Evolutionary conservation across 30 jellyfish, hydroid and myxozoan genomes (phyloP).

Genomic region (Catostylus mosaicus): DNA sequence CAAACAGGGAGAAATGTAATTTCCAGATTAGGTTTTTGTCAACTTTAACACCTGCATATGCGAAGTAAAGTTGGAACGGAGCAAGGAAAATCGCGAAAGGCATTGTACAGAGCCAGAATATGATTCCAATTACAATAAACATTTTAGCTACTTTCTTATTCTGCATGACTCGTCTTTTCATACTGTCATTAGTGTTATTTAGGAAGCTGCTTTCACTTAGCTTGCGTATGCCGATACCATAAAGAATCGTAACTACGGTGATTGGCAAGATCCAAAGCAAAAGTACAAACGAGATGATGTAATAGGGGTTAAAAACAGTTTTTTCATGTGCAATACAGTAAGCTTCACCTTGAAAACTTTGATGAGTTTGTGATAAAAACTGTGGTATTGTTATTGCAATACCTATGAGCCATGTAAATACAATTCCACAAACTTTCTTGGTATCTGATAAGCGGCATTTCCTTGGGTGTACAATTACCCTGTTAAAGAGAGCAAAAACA

Average conservation of each 20-base stretch:
- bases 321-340: conserved; percentile 27
- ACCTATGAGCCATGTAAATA: conserved; percentile 26
- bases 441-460: conserved; percentile 13
- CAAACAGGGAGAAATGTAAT: too few relatives aligned
- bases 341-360: not conserved
- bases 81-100: too few relatives aligned
- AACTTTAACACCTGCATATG: too few relatives aligned
- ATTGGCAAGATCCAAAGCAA: conserved; percentile 42
- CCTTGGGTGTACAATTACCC: conserved; percentile 34
- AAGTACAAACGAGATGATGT: conserved; percentile 16
- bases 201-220: not conserved
- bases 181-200: not conserved
- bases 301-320: too few relatives aligned
- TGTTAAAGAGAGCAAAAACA: not conserved
- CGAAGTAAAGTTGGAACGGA: too few relatives aligned
- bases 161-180: conserved; percentile 4
- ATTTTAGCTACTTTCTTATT: conserved; percentile 39
- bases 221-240: conserved; percentile 1
- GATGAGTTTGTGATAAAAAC: conserved; percentile 10
- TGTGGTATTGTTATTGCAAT: conserved; percentile 36
- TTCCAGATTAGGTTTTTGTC: too few relatives aligned
- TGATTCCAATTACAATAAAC: too few relatives aligned
- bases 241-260: not conserved
- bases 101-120: too few relatives aligned
- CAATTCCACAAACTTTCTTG: conserved; percentile 11